phyloP scores from a whole-genome alignment of 2,888 invertebrate species.

The Drosophila demipolita region DNA sequence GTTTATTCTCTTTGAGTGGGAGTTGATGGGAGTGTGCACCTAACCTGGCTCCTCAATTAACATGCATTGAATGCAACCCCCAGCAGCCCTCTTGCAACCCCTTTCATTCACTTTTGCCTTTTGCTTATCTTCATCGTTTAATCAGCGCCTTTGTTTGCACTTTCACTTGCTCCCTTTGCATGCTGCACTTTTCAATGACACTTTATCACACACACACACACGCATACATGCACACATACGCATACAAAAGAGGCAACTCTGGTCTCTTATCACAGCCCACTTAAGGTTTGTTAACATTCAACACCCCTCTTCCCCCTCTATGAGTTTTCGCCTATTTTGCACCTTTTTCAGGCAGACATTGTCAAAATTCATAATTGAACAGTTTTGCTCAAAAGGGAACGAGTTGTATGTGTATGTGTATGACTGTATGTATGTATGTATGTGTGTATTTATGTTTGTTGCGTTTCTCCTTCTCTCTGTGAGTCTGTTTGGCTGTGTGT shows the following conservation, averaged over 20 bases:
- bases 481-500: constrained; percentile 17
- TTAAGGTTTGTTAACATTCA: constrained; percentile 62
- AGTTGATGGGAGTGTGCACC: not conserved
- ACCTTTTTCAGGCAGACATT: constrained; percentile 71
- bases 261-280: constrained; percentile 47
- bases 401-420: constrained; percentile 21
- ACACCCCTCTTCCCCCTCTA: constrained; percentile 18
- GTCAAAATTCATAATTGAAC: constrained; percentile 80
- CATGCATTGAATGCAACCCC: constrained; percentile 45
- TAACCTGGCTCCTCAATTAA: constrained; percentile 42
- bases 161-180: constrained; percentile 65
- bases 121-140: constrained; percentile 58
- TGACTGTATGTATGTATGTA: constrained; percentile 40
- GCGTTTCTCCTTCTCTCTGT: constrained; percentile 10
- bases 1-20: not conserved
- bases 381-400: constrained; percentile 48
- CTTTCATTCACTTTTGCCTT: constrained; percentile 19
- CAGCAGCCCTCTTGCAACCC: not conserved
- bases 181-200: constrained; percentile 68
- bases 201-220: constrained; percentile 36
- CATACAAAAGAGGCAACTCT: constrained; percentile 9
- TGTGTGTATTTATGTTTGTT: constrained; percentile 25
- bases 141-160: constrained; percentile 73
- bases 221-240: not conserved
- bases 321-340: constrained; percentile 65